Base-by-base conservation (phyloP, 2,797 vertebrate species). In the Macropodus opercularis region DNA sequence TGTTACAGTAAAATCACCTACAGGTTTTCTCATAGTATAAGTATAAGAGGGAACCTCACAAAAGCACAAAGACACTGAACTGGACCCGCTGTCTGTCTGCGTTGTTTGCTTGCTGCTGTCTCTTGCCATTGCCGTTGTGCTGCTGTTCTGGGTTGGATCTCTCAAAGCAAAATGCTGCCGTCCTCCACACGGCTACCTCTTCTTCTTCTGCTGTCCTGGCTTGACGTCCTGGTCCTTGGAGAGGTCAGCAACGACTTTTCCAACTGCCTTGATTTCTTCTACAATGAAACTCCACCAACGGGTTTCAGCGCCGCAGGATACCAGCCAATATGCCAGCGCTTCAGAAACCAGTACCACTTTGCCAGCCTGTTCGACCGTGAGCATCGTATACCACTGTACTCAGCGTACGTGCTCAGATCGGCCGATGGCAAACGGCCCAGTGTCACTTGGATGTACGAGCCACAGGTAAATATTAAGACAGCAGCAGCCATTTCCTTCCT, bases 271-370 rank as follows among this genome's bases (percentile, higher is more conserved):
- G 1, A 71, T 21, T 89, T 88, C 77, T 91, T 92, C 74, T 80
- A 87, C 29, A 14, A 67, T 0, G 1, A 24, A 27, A 60, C 39
- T 27, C 85, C 89, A 14, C 87, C 89, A 3, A 10, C 2, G 14
- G 85, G 81, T 8, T 21, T 87, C 11, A 9, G 0, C 2, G 39
- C 9, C 21, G 2, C 40, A 12, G 50, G 35, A 50, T 76, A 72
- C 46, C 53, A 81, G 64, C 69, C 80, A 6, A 90, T 91, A 60
- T 91, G 90, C 72, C 90, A 91, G 55, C 81, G 76, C 41, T 83
- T 76, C 75, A 55, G 53, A 46, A 90, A 91, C 72, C 74, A 60
- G 63, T 87, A 85, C 73, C 84, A 19, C 65, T 91, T 91, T 64
- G 89, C 87, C 67, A 88, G 72, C 62, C 46, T 90, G 69, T 91